phyloP scores from a whole-genome alignment of 2,797 vertebrate species.

The Vespertilio murinus region DNA sequence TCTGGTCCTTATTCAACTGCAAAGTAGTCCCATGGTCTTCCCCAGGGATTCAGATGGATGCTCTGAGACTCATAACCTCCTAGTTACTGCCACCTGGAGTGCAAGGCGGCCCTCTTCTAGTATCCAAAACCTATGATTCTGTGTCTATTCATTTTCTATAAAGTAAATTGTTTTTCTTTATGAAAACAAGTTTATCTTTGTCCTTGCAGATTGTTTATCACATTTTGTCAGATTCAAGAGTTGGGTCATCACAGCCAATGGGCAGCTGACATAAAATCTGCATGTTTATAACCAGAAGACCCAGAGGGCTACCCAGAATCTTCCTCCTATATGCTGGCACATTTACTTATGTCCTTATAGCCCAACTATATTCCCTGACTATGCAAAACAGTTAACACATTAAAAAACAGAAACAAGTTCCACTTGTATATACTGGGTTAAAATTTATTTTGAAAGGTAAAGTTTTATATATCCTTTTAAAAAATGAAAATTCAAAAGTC shows the following conservation, averaged over 20 bases:
- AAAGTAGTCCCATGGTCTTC: background rate
- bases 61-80: background rate
- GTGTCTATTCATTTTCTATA: background rate
- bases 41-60: background rate
- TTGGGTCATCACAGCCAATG: background rate
- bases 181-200: background rate
- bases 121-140: background rate
- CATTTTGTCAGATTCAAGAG: background rate
- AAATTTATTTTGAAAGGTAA: conserved; percentile 83
- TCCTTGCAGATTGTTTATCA: background rate
- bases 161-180: background rate
- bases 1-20: background rate
- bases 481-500: conserved; percentile 74
- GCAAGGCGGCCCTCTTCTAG: background rate
- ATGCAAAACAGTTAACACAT: background rate
- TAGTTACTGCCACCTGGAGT: background rate
- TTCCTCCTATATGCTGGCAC: background rate
- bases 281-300: background rate
- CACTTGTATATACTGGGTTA: conserved; percentile 63
- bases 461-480: conserved; percentile 66
- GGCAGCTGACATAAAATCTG: background rate
- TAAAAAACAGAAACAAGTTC: conserved; percentile 27
- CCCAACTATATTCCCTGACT: background rate
- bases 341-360: background rate
- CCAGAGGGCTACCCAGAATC: background rate